Percentiles rank a stretch among this genome's conserved stretches.
Conservation (phyloP, 1,140 invertebrate species). For the Caenorhabditis remanei region DNA sequence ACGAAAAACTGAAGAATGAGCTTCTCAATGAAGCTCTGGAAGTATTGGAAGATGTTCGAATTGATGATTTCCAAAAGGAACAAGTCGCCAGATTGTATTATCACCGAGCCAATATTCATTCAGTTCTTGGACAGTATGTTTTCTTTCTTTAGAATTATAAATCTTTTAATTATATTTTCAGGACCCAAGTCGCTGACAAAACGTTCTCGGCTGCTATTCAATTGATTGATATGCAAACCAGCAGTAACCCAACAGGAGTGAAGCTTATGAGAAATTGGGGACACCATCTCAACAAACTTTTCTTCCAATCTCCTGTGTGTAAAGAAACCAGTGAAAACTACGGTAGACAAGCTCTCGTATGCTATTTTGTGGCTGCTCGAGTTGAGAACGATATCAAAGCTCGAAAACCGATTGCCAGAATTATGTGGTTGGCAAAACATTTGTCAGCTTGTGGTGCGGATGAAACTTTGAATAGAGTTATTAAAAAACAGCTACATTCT, state of each 20-base stretch:
- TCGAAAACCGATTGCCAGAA: constrained; percentile 11
- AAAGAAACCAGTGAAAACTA: constrained; percentile 27
- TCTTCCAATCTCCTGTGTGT: constrained; percentile 8
- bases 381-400: constrained; percentile 26
- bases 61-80: constrained; percentile 34
- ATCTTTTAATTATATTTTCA: neutral
- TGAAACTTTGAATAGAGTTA: constrained; percentile 18
- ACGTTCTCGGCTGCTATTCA: constrained; percentile 4
- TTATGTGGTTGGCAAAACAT: constrained; percentile 27
- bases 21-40: constrained; percentile 25
- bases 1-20: constrained; percentile 8
- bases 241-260: neutral
- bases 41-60: constrained; percentile 34
- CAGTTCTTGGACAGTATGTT: constrained; percentile 11
- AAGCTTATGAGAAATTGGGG: constrained; percentile 14
- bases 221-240: neutral
- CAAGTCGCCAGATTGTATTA: neutral
- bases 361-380: constrained; percentile 32
- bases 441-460: neutral
- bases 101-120: constrained; percentile 22
- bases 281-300: neutral
- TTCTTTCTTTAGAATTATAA: no score
- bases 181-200: neutral
- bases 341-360: constrained; percentile 15
- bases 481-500: constrained; percentile 45